phyloP scores from a whole-genome alignment of 2,113 vertebrate genomes.

The Dasyurus viverrinus region DNA sequence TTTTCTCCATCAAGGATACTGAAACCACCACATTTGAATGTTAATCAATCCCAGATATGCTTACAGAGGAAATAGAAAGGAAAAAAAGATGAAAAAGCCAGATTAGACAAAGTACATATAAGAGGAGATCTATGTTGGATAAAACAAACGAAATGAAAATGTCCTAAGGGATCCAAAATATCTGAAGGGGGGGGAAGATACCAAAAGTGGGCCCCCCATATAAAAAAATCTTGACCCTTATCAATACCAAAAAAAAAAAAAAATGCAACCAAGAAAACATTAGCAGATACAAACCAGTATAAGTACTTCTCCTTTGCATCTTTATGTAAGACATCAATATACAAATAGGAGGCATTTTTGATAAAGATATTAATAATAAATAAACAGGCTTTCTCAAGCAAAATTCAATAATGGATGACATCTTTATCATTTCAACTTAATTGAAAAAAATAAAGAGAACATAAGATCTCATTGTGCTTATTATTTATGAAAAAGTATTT shows the following conservation, averaged over 20 bases:
- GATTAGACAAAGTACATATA: not conserved
- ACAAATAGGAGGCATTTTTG: not conserved
- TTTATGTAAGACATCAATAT: not conserved
- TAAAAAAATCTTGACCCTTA: not conserved
- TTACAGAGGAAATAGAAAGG: not conserved
- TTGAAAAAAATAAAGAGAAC: not conserved
- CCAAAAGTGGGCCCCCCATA: not conserved
- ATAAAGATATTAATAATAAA: not conserved
- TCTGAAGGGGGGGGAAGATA: not conserved
- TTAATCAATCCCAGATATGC: not conserved
- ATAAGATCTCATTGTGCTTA: no score
- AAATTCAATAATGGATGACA: not conserved
- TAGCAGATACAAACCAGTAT: not conserved
- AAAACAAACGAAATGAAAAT: not conserved
- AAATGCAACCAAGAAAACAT: not conserved
- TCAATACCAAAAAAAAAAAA: not conserved
- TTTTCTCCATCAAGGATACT: not conserved
- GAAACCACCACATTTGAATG: not conserved
- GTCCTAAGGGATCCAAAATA: not conserved
- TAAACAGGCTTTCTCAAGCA: not conserved
- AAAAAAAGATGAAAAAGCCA: not conserved
- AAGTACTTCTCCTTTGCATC: not conserved
- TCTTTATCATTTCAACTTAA: not conserved
- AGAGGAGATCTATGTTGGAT: not conserved
- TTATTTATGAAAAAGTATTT: no score